Base-by-base conservation (phyloP, 2,888 invertebrate genomes). In the Morinoia aosen region DNA sequence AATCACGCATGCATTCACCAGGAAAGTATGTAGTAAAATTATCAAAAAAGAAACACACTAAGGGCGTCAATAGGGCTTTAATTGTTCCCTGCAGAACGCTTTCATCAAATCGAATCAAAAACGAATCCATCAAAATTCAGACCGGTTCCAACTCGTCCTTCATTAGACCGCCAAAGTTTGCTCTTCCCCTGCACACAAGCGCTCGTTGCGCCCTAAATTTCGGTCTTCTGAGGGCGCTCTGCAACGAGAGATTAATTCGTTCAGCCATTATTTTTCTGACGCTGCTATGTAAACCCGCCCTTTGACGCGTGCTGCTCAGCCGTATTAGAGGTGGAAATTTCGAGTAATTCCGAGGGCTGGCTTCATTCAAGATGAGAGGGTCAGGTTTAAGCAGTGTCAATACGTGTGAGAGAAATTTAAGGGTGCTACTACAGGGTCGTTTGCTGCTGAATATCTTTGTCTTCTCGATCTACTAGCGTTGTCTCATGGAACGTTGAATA, bases 161-260 rank as follows among this genome's bases (percentile, higher is more conserved):
- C 76, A 76, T 76, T 76, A 76, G 76, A 0, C 76, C 19, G 48
- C 76, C 19, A 33, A 76, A 16, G 76, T 76, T 76, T 76, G 76
- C 76, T 76, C 76, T 19, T 76, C 33, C 76, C 76, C 76, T 76
- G 76, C 76, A 76, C 76, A 76, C 76, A 76, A 76, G 76, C 76
- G 76, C 76, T 76, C 33, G 76, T 76, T 76, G 25, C 76, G 76
- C 25, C 19, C 76, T 33, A 33, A 8, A 33, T 76, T 76, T 76
- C 76, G 33, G 76, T 76, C 76, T 76, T 76, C 76, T 76, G 33
- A 76, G 76, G 76, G 76, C 76, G 19, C 76, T 76, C 25, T 76
- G 76, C 76, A 76, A 33, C 76, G 76, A 76, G 76, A 76, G 76
- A 76, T 76, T 76, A 76, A 76, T 76, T 33, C 76, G 76, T 10